These are phyloP conservation scores for Nycticryphes semicollaris DNA, from an alignment of 2,113 vertebrate genomes.

Conservation along the genomic window DNA sequence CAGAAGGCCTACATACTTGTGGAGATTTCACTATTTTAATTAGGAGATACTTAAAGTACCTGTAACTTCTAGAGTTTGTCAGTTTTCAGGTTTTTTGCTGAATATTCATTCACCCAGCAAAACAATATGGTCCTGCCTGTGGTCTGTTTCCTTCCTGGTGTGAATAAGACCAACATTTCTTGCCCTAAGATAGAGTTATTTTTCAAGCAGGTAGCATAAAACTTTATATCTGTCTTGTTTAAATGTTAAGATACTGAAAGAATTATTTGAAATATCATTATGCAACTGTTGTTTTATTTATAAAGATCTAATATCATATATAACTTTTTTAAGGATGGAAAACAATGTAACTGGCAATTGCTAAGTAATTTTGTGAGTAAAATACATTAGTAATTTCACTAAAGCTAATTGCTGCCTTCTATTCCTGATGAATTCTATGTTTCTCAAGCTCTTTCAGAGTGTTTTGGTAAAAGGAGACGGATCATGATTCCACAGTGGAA, in stretches of 20 bases:
- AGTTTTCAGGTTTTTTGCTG: neutral
- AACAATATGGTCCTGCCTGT: neutral
- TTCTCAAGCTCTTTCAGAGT: neutral
- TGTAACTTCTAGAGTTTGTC: neutral
- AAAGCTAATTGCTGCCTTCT: neutral
- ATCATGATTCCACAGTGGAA: neutral
- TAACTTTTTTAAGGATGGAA: neutral
- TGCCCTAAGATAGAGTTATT: neutral
- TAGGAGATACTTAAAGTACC: neutral
- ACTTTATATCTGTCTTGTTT: neutral
- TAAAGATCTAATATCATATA: neutral
- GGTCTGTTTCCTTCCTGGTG: neutral
- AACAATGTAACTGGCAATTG: neutral
- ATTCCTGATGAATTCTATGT: neutral
- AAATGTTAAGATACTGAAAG: neutral
- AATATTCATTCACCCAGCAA: neutral
- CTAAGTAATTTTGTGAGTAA: neutral
- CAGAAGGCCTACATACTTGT: neutral
- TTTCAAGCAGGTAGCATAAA: neutral
- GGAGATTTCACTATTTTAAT: neutral
- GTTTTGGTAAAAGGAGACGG: neutral
- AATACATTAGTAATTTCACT: accelerated
- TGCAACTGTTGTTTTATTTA: neutral
- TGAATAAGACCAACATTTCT: neutral
- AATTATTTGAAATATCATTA: neutral